phyloP scores from a whole-genome alignment of 2,113 vertebrate species.

The Hydropotes inermis region DNA sequence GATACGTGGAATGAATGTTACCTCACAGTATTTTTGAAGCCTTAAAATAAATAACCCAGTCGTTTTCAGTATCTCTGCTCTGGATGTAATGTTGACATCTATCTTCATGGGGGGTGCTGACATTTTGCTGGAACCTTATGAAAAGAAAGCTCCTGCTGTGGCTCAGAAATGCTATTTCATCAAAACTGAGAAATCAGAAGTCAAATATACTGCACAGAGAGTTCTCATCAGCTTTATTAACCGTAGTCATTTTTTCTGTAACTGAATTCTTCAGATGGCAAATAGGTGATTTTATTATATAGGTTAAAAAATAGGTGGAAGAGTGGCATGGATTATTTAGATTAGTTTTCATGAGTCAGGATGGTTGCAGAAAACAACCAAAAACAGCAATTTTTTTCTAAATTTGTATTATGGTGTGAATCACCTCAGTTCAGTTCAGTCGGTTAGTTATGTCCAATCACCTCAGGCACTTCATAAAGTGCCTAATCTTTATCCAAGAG shows the following conservation, averaged over 20 bases:
- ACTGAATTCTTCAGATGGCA: background rate
- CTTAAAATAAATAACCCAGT: background rate
- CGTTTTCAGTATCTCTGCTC: background rate
- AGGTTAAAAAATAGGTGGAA: background rate
- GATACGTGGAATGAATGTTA: background rate
- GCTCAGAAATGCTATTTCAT: background rate
- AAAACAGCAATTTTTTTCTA: background rate
- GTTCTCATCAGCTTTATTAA: background rate
- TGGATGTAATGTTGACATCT: background rate
- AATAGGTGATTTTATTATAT: background rate
- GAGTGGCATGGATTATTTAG: background rate
- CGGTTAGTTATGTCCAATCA: fast-evolving
- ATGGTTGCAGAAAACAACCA: background rate
- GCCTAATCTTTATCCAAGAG: background rate
- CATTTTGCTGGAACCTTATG: conserved; percentile 41
- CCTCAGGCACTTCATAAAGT: background rate
- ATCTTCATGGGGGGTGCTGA: conserved; percentile 12
- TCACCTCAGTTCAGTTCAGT: background rate
- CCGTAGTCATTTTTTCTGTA: background rate
- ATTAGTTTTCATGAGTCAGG: background rate
- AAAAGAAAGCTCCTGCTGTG: background rate
- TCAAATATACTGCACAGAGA: background rate
- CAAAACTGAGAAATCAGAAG: background rate
- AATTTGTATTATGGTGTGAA: background rate
- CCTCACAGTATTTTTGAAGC: background rate